A percentile compares a stretch with the other conserved stretches of the same genome.
Evolutionary conservation across 1,140 invertebrate species (phyloP).

Genomic region (Drosophila sproati): DNA sequence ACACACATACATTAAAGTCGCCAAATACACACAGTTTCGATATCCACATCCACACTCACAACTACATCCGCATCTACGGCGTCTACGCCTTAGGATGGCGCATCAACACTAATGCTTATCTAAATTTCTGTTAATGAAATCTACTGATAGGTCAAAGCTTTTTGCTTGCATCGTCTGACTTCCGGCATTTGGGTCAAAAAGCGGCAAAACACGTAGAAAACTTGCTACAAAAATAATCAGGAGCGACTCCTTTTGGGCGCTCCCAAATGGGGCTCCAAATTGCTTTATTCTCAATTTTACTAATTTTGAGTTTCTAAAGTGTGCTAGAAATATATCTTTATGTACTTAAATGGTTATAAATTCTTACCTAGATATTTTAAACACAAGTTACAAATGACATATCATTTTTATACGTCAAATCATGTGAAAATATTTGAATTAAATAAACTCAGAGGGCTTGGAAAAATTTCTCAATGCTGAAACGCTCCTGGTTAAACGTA

Average conservation of each 20-base stretch:
- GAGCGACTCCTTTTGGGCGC: neutral
- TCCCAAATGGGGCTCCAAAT: neutral
- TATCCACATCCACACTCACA: neutral
- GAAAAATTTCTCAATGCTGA: neutral
- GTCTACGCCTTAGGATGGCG: conserved; percentile 36
- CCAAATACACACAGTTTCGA: conserved; percentile 1
- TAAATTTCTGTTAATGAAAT: conserved; percentile 71
- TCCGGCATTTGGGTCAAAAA: conserved; percentile 47
- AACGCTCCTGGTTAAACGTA: conserved; percentile 34
- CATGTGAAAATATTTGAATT: too few species aligned
- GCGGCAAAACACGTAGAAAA: conserved; percentile 22
- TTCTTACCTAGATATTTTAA: neutral
- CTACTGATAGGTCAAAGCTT: conserved; percentile 56
- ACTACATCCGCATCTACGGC: neutral
- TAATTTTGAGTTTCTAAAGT: neutral
- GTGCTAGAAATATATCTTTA: neutral
- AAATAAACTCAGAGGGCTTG: neutral
- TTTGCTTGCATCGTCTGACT: conserved; percentile 37
- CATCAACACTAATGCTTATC: conserved; percentile 69
- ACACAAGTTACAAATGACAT: neutral
- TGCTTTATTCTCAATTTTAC: neutral
- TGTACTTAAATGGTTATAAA: neutral
- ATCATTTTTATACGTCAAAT: too few species aligned
- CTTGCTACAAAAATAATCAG: conserved; percentile 26
- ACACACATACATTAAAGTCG: conserved; percentile 36